These are phyloP conservation scores for Penelope pileata DNA, from an alignment of 2,113 vertebrate species.

Conservation along the genomic window DNA sequence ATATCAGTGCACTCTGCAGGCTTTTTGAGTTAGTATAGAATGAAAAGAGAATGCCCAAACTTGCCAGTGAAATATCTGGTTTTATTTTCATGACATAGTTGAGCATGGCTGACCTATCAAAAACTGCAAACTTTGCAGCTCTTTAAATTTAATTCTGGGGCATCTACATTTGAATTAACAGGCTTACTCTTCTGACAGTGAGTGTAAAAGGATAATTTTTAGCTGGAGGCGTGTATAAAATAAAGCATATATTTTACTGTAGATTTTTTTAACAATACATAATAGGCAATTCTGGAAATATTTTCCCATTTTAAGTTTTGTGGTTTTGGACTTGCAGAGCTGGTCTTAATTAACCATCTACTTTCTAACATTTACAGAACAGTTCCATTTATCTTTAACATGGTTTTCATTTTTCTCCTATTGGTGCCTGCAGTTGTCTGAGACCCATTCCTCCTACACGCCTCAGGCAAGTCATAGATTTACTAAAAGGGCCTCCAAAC, in stretches of 20 bases:
- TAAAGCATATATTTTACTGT: conserved; percentile 77
- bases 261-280: conserved; percentile 77
- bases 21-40: not conserved
- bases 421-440: conserved; percentile 76
- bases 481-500: conserved; percentile 53
- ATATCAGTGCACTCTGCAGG: not conserved
- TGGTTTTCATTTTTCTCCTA: conserved; percentile 82
- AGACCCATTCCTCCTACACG: conserved; percentile 72
- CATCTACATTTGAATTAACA: conserved; percentile 67
- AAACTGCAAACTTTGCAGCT: conserved; percentile 66
- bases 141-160: conserved; percentile 72
- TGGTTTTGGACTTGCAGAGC: conserved; percentile 79
- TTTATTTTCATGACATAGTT: conserved; percentile 41
- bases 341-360: conserved; percentile 83
- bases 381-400: conserved; percentile 82
- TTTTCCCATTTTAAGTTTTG: conserved; percentile 84
- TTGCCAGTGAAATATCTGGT: conserved; percentile 15
- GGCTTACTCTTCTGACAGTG: conserved; percentile 62
- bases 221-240: conserved; percentile 77
- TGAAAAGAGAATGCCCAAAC: not conserved
- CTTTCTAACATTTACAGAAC: conserved; percentile 81
- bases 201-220: conserved; percentile 72
- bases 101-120: conserved; percentile 44
- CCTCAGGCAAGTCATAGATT: conserved; percentile 76
- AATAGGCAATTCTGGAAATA: conserved; percentile 84